Evolutionary conservation across 2,113 vertebrate species (phyloP).

Genomic region (Cricetomys ansorgei): DNA sequence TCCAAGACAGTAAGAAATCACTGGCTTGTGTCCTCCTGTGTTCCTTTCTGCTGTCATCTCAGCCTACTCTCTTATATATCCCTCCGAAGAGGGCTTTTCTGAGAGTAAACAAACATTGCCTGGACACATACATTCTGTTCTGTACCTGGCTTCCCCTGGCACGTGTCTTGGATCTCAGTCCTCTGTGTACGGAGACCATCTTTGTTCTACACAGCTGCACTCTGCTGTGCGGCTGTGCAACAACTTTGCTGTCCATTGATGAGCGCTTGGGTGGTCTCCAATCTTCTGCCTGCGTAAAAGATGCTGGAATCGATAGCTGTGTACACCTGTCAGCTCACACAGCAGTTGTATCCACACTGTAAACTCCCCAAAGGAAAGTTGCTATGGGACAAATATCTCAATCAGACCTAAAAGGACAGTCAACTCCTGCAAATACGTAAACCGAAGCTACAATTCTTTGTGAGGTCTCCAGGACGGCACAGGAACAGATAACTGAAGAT

Average conservation of each 20-base stretch:
- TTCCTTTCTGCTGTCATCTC: background rate
- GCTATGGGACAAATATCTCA: constrained; percentile 38
- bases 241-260: constrained; percentile 12
- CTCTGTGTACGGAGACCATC: background rate
- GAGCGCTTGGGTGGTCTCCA: constrained; percentile 53
- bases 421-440: constrained; percentile 9
- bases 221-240: background rate
- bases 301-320: background rate
- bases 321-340: constrained; percentile 15
- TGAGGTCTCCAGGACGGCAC: constrained; percentile 35
- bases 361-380: constrained; percentile 57
- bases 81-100: background rate
- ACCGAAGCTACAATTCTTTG: constrained; percentile 24
- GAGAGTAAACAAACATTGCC: background rate
- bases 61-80: background rate
- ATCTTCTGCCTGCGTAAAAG: constrained; percentile 29
- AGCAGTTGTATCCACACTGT: constrained; percentile 17
- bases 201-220: background rate
- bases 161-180: background rate
- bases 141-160: background rate
- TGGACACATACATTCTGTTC: background rate
- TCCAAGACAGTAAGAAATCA: background rate
- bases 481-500: constrained; percentile 63
- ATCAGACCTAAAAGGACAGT: constrained; percentile 47
- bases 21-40: background rate